phyloP scores from a whole-genome alignment of 2,797 vertebrate species.

The Coilia nasus region DNA sequence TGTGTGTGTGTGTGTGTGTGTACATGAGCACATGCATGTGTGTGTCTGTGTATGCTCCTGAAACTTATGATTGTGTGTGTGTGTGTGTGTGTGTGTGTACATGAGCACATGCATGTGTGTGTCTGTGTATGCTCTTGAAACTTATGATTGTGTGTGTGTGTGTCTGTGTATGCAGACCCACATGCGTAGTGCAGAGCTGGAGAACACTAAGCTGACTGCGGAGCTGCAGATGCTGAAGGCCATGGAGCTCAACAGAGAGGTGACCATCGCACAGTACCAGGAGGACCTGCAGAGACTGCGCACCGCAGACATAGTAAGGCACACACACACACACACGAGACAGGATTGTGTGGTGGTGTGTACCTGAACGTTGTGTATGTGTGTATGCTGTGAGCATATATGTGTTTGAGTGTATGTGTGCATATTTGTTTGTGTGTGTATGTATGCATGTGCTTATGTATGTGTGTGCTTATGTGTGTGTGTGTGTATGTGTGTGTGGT shows the following conservation, averaged over 20 bases:
- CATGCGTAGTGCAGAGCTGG: conserved; percentile 94
- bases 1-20: not conserved
- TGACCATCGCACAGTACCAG: conserved; percentile 90
- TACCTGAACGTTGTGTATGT: no score
- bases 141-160: conserved; percentile 8
- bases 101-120: not conserved
- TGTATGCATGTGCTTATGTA: not conserved
- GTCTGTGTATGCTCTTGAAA: conserved; percentile 1
- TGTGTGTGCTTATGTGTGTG: conserved; percentile 1
- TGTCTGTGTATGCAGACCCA: conserved; percentile 77
- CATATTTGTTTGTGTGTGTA: no score
- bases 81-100: not conserved
- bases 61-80: conserved; percentile 13
- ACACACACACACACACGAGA: not conserved
- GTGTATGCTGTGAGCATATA: no score
- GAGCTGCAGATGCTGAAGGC: conserved; percentile 96
- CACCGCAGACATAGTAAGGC: conserved; percentile 65
- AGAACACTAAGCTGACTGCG: conserved; percentile 93
- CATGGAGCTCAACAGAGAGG: conserved; percentile 92
- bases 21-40: not conserved
- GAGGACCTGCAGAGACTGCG: conserved; percentile 81
- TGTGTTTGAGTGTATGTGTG: no score
- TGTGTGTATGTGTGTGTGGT: not conserved
- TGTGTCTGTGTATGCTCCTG: not conserved
- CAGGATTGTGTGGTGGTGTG: no score